Conservation (phyloP, 2,797 vertebrate genomes). For the Ctenopoma kingsleyae region DNA sequence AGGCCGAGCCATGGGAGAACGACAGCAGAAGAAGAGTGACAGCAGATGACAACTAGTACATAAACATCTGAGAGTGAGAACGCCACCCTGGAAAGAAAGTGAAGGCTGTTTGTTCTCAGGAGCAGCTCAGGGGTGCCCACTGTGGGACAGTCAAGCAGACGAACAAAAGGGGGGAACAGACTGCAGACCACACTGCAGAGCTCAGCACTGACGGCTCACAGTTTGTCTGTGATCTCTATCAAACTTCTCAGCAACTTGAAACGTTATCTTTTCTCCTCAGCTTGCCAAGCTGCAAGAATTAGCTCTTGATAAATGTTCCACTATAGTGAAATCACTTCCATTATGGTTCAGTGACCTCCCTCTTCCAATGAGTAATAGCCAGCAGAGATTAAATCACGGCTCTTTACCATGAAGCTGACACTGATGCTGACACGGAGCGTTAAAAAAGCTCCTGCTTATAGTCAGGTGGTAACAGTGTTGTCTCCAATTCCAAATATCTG, state of each 20-base stretch:
- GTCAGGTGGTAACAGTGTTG: not conserved
- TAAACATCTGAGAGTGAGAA: constrained; percentile 88
- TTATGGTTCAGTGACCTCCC: constrained; percentile 35
- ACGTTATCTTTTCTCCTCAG: constrained; percentile 9
- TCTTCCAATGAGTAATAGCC: constrained; percentile 22
- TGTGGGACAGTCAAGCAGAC: constrained; percentile 81
- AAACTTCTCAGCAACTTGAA: constrained; percentile 5
- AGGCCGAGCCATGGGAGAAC: constrained; percentile 63
- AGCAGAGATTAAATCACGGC: constrained; percentile 36
- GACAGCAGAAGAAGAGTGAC: constrained; percentile 64
- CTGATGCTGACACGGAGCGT: constrained; percentile 42
- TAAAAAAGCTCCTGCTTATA: constrained; percentile 13
- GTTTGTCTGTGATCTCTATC: not conserved
- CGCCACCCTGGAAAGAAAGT: constrained; percentile 82
- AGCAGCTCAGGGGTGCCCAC: constrained; percentile 81
- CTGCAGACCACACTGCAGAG: constrained; percentile 74
- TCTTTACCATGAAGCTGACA: constrained; percentile 21
- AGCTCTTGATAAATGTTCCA: constrained; percentile 22
- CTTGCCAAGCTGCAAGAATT: constrained; percentile 27
- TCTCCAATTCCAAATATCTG: constrained; percentile 25
- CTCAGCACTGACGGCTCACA: constrained; percentile 26
- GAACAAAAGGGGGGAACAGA: constrained; percentile 64
- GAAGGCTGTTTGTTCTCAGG: constrained; percentile 81
- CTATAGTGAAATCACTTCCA: constrained; percentile 14
- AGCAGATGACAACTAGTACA: constrained; percentile 71